Evolutionary conservation across 2,797 vertebrate genomes (phyloP).

Genomic region (Tiaroga cobitis): DNA sequence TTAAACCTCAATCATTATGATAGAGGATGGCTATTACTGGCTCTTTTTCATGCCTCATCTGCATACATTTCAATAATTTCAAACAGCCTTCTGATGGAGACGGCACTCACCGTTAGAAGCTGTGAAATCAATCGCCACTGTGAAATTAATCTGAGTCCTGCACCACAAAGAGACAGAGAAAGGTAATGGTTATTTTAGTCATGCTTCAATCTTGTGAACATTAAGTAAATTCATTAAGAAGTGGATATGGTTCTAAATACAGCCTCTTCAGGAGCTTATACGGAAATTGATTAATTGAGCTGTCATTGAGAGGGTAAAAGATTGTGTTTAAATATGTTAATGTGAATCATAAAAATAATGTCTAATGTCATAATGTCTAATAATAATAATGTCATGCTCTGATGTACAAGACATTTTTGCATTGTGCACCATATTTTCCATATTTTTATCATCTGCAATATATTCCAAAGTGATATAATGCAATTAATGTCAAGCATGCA

Average conservation of each 20-base stretch:
- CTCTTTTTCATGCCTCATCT: slow-evolving; percentile 63
- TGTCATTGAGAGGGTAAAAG: not conserved
- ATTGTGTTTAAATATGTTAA: not conserved
- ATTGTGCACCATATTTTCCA: not conserved
- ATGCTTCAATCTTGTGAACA: slow-evolving; percentile 17
- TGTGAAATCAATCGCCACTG: slow-evolving; percentile 98
- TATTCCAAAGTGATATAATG: too few species aligned
- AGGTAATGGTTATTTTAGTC: slow-evolving; percentile 42
- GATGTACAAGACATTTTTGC: not conserved
- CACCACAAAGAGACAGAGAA: slow-evolving; percentile 70
- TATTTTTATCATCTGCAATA: not conserved
- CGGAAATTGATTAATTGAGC: not conserved
- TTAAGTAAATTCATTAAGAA: slow-evolving; percentile 27
- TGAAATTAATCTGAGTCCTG: slow-evolving; percentile 99
- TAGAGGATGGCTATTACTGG: slow-evolving; percentile 66
- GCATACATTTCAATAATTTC: slow-evolving; percentile 70
- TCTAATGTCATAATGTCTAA: not conserved
- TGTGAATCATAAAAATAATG: not conserved
- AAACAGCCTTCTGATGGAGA: slow-evolving; percentile 30
- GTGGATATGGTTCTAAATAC: not conserved
- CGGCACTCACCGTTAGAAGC: slow-evolving; percentile 93
- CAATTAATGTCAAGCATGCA: too few species aligned
- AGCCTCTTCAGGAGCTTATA: not conserved
- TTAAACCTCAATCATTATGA: slow-evolving; percentile 64
- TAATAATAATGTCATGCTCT: not conserved